Evolutionary conservation across 2,113 vertebrate genomes (phyloP).

Genomic region (Zapus hudsonius): DNA sequence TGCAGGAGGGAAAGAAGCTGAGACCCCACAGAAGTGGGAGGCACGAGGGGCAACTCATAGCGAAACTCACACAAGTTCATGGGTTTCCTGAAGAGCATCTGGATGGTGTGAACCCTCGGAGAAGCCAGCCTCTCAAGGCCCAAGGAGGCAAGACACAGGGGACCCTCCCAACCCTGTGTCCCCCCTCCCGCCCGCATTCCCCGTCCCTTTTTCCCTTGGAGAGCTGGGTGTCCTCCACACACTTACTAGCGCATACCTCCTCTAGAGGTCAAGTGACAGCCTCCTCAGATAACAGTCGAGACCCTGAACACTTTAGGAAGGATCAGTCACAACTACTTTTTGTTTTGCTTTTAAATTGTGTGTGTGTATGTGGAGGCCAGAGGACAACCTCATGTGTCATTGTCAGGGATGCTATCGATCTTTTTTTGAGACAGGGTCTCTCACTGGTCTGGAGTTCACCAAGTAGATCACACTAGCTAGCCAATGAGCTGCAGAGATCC

Average conservation of each 20-base stretch:
- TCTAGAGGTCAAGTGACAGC: too few species aligned
- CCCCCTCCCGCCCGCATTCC: too few species aligned
- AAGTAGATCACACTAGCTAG: background rate
- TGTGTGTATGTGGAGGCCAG: background rate
- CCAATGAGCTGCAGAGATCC: background rate
- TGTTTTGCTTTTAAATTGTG: background rate
- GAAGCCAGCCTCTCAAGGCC: too few species aligned
- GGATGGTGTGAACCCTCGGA: too few species aligned
- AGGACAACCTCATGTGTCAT: background rate
- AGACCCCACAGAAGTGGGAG: background rate
- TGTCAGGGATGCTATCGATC: background rate
- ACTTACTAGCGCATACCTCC: too few species aligned
- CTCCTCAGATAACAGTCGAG: too few species aligned
- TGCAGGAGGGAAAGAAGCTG: accelerated
- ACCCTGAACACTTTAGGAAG: too few species aligned
- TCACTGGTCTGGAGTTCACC: background rate
- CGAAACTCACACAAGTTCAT: background rate
- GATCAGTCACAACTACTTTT: too few species aligned
- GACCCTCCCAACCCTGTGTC: too few species aligned
- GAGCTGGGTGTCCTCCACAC: too few species aligned
- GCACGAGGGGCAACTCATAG: background rate
- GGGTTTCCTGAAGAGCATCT: background rate
- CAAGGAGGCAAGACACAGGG: too few species aligned
- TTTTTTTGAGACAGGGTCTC: background rate
- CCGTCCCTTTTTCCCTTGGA: too few species aligned